Evolutionary conservation across 2,113 vertebrate genomes (phyloP), one percentile per base, ranked within the genome.

Genomic region (Megaceryle torquata): DNA sequence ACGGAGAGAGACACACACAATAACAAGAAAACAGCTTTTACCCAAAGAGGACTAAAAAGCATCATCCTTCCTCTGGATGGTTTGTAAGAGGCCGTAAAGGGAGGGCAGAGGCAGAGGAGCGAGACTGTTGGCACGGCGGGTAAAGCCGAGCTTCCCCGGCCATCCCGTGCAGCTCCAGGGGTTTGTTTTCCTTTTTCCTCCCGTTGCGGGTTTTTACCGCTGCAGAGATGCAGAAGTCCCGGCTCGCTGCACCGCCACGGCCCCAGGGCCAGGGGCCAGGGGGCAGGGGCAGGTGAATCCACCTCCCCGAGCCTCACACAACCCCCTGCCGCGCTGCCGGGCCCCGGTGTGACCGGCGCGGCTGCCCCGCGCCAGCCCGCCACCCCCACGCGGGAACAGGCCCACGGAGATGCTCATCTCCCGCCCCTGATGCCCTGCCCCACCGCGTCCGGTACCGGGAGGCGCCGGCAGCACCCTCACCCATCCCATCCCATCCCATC

Each of bases 1-100:
- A 9, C 0, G 31, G 51, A 24, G 41, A 25, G 60, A 44, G 13
- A 13, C 26, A 24, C 19, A 2, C 2, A 2, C 11, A 41, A 3
- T 2, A 50, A 29, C 9, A 5, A 54, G 19, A 43, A 29, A 64
- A 0, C 25, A 28, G 7, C 22, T 68, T 41, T 28, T 15, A 4
- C 61, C 15, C 71, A 8, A 0, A 2, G 3, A 8, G n/a, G 35
- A 2, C 53, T 25, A 44, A 35, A 59, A 64, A 92, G 53, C 75
- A 44, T 15, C 75, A 8, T 11, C 41, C 14, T 5, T 15, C 11
- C 39, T 7, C 25, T 0, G 28, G 25, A 8, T 7, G 39, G 21
- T 24, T 63, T 15, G 5, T 3, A 1, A 8, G 29, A 16, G 41
- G 37, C 29, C 26, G 9, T 11, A 48, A 33, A 24, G 4, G 3